Base-by-base conservation (phyloP, 2,888 invertebrate species). In the Pterobdella sp. region DNA sequence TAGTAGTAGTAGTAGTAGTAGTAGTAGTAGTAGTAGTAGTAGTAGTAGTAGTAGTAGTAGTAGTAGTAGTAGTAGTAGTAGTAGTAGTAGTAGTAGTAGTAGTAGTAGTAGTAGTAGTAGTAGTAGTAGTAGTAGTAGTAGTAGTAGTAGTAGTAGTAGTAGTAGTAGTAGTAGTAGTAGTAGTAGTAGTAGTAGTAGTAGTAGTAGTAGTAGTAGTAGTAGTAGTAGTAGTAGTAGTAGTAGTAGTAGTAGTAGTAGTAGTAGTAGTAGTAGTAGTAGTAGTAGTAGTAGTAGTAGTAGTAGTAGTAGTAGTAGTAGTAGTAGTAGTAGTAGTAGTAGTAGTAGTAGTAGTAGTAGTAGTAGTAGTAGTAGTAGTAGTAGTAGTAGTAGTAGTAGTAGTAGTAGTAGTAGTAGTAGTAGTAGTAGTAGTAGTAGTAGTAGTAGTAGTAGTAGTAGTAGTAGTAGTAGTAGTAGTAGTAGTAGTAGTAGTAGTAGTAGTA, bases 251-350 rank as follows among this genome's bases (percentile, higher is more conserved):
- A 64, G 64, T 64, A 64, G 64, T 64, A 64, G 64, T 64, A 64
- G 64, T 64, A 64, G 64, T 64, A 69, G 68, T 60, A 72, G 35
- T 35, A 42, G 70, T 60, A 69, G 56, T 60, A 69, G 72, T 76
- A 56, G 84, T 86, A n/a, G 76, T 83, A 68, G 81, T 64, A 64
- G 64, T 64, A 64, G 64, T 64, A 64, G 64, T 64, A 64, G 64
- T 64, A 64, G 64, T 64, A 64, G 64, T 64, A 64, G 64, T 64
- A 64, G 64, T 64, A 64, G 64, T 64, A 64, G 64, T 64, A 64
- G 64, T 64, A 64, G 64, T 64, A 64, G 64, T 64, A 64, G 64
- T 64, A 69, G 68, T 60, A 72, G 35, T 35, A 42, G 70, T 60
- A 69, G 56, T 60, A 69, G 70, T 60, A 69, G 70, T 60, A 72